These are phyloP conservation scores for Xyrauchen texanus DNA, from an alignment of 2,113 vertebrate genomes.

Conservation along the genomic window DNA sequence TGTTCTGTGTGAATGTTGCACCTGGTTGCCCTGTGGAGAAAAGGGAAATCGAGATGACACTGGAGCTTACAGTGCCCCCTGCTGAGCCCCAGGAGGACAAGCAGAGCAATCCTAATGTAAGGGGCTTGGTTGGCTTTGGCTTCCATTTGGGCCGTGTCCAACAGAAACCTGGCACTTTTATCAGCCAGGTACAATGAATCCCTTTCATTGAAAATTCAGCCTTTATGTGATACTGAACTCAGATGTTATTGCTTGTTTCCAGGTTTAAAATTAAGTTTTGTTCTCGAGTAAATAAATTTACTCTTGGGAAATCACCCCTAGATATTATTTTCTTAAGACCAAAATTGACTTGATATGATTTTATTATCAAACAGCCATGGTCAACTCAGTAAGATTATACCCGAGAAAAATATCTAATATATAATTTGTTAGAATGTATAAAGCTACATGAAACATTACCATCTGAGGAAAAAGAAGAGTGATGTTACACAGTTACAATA, in stretches of 20 bases:
- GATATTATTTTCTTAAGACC: neutral
- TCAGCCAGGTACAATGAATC: constrained; percentile 71
- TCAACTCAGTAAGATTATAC: too few species aligned
- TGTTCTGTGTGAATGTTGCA: constrained; percentile 75
- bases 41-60: constrained; percentile 7
- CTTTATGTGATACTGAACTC: constrained; percentile 17
- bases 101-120: constrained; percentile 44
- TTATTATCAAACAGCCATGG: neutral
- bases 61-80: neutral
- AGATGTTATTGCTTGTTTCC: neutral
- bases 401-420: too few species aligned
- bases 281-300: neutral
- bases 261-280: neutral
- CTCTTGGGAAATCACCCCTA: constrained; percentile 8
- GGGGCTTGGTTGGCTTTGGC: constrained; percentile 66
- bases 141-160: constrained; percentile 71
- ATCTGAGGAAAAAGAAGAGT: too few species aligned
- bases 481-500: neutral
- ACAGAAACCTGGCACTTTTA: constrained; percentile 61
- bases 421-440: too few species aligned
- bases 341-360: too few species aligned
- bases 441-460: too few species aligned
- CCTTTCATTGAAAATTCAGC: constrained; percentile 24
- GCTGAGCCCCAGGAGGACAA: constrained; percentile 19
- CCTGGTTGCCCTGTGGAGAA: constrained; percentile 44